These are phyloP conservation scores for Bellardia bayeri DNA, from an alignment of 2,888 invertebrate genomes.

Conservation along the genomic window DNA sequence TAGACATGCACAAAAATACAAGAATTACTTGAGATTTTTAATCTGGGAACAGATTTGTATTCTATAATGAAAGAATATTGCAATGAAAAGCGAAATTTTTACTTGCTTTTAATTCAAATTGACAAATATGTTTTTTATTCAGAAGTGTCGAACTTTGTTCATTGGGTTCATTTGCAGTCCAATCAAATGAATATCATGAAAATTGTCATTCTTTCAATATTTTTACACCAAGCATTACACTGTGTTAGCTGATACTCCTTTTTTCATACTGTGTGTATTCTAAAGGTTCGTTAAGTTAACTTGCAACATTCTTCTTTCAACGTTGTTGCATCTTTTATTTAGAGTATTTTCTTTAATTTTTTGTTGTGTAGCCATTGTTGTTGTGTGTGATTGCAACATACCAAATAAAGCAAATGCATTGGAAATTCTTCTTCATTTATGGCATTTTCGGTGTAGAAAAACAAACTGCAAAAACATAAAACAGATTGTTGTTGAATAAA, in stretches of 20 bases:
- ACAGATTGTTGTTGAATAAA: constrained; percentile 68
- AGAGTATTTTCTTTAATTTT: constrained; percentile 69
- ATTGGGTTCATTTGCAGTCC: background rate
- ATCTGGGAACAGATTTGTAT: too few relatives aligned
- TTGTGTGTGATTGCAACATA: constrained; percentile 70
- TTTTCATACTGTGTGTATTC: constrained; percentile 33
- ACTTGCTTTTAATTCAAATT: too few relatives aligned
- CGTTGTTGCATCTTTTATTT: constrained; percentile 74
- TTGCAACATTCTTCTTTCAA: constrained; percentile 59
- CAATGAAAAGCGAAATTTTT: too few relatives aligned
- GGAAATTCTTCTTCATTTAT: constrained; percentile 71
- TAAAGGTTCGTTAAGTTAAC: constrained; percentile 68
- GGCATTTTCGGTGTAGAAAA: constrained; percentile 61
- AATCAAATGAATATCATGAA: too few relatives aligned
- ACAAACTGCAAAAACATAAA: constrained; percentile 33
- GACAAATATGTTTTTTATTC: too few relatives aligned
- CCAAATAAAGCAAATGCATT: constrained; percentile 72
- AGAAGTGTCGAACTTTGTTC: too few relatives aligned
- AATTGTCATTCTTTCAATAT: background rate
- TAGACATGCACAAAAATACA: too few relatives aligned
- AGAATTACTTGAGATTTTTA: too few relatives aligned
- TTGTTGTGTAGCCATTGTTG: constrained; percentile 53
- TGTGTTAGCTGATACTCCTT: constrained; percentile 71
- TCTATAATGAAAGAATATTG: too few relatives aligned
- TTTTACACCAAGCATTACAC: constrained; percentile 1